Evolutionary conservation across 1,140 invertebrate genomes (phyloP), one percentile per base, ranked within the genome.

Genomic region (Formica selysi): DNA sequence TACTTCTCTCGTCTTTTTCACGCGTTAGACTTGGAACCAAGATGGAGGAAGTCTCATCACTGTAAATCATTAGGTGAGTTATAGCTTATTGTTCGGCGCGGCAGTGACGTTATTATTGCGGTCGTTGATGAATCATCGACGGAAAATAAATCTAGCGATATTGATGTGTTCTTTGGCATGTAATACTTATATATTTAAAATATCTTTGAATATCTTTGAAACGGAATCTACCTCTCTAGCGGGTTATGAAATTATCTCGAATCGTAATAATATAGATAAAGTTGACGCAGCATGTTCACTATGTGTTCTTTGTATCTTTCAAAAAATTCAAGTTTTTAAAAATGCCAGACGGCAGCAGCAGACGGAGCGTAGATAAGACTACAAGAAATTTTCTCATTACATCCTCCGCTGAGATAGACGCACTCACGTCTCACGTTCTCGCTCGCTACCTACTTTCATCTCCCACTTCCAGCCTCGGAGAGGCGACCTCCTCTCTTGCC

Each of bases 11-110:
- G 54, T 51, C 10, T 83, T 73, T 83, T 65, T 68, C 11, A 38
- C 48, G n/a, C 67, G 11, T 76, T 41, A 22, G 65, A 19, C 36
- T 22, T 19, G 68, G 73, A 87, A 86, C 76, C 76, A 68, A 11
- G 36, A 22, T n/a, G 51, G 51, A 87, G 76, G 79, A 89, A 90
- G 88, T 92, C 91, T 94, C 92, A 94, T 95, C 93, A 94, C 87
- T 89, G 88, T 95, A 94, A 95, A 94, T 95, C 93, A 94, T 94
- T 92, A 86, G 73, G 80, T 92, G 92, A 93, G 91, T 95, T 94
- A 94, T 88, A 87, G 91, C 91, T 88, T 89, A 91, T 94, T 93
- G 92, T 94, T 93, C 88, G 71, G 86, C 61, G 74, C 22, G 51
- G 36, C n/a, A 22, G 67, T 79, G 90, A 83, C 88, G 76, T 81